These are phyloP conservation scores for Epinephelus cyanopodus DNA, from an alignment of 2,113 vertebrate genomes.

Conservation along the genomic window DNA sequence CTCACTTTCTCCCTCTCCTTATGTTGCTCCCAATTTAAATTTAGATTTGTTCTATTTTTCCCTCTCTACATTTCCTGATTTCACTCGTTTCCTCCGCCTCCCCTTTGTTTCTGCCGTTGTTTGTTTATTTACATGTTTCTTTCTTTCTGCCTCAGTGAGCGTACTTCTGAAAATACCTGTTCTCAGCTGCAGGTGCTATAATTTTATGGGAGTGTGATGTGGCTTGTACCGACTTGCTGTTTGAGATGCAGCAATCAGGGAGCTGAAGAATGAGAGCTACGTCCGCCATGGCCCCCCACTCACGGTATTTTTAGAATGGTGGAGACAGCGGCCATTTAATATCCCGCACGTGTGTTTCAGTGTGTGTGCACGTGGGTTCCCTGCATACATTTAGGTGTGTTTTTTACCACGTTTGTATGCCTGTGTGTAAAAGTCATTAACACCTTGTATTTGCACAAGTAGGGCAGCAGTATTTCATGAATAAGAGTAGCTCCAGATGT, in stretches of 20 bases:
- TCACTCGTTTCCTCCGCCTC: not conserved
- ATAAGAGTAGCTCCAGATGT: constrained; percentile 34
- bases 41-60: not conserved
- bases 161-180: constrained; percentile 55
- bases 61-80: not conserved
- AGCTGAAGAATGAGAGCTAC: constrained; percentile 28
- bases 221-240: constrained; percentile 9
- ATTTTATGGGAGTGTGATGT: constrained; percentile 27
- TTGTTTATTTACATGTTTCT: constrained; percentile 15
- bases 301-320: constrained; percentile 38
- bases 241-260: constrained; percentile 51
- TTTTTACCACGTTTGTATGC: not conserved
- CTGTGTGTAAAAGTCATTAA: not conserved
- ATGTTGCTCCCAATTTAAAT: not conserved
- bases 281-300: not conserved
- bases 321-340: constrained; percentile 38
- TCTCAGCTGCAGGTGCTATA: constrained; percentile 22
- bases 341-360: constrained; percentile 7
- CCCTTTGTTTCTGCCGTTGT: constrained; percentile 1
- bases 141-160: constrained; percentile 17
- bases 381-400: not conserved
- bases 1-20: not conserved
- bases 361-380: not conserved
- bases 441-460: constrained; percentile 22
- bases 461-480: constrained; percentile 7